Evolutionary conservation across 1,140 invertebrate species (phyloP), one percentile per base, ranked within the genome.

Genomic region (Psix sp.): DNA sequence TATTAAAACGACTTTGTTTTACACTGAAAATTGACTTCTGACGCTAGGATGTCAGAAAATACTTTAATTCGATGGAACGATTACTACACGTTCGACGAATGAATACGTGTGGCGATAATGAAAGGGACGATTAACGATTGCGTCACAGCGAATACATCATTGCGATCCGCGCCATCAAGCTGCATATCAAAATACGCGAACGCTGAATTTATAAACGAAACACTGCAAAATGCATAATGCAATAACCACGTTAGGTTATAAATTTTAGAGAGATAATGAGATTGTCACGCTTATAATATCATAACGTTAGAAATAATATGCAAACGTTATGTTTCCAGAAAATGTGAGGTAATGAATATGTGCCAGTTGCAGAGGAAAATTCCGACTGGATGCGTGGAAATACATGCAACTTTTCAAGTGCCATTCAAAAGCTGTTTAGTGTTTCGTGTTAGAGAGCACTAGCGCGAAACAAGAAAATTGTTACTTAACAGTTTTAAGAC

Each of bases 241-340:
- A 43, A 59, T 63, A 57, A 68, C 35, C 43, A 36, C 40, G 20
- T 67, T 67, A 57, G 57, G 42, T 52, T 49, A 51, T 60, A 57
- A 67, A 74, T 67, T 62, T 56, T 51, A 48, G 33, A 38, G 45
- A 38, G 43, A 67, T 62, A 74, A 74, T 62, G 71, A 67, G 56
- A 74, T 74, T 74, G 71, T 74, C 62, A 74, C 38, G 71, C 62
- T 67, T 74, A 62, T 67, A 62, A 62, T 52, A 67, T 48, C 29
- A 46, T 57, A 43, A 74, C 52, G 57, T 74, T 67, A 74, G 71
- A 74, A 74, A 63, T 74, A 74, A 67, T 67, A 67, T 63, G 71
- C 42, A 57, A 67, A 62, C 71, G 54, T 67, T 54, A 60, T 59
- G 48, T 74, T 74, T 56, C 20, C 36, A 66, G 70, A 74, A 73